Base-by-base conservation (phyloP, 1,140 invertebrate species). In the Octopus sinensis region DNA sequence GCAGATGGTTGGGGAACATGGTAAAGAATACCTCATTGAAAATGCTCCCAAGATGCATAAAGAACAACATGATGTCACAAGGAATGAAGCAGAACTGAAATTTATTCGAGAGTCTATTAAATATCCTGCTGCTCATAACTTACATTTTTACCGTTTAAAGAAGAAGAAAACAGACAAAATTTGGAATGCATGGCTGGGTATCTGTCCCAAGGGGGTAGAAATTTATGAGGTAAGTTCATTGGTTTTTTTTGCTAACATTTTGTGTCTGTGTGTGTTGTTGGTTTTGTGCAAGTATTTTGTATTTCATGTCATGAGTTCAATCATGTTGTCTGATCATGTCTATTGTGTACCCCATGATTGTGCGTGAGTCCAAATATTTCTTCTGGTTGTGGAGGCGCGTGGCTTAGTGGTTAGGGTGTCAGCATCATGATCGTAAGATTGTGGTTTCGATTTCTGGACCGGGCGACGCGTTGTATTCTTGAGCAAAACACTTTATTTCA, bases 91-190 rank as follows among this genome's bases (percentile, higher is more conserved):
- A 43, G 94, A 97, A 88, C 91, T 94, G 51, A 93, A 95, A 84
- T 98, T 96, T 90, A 96, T 98, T 86, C 93, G 95, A 84, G 96
- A 98, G 92, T 95, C 96, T 73, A 96, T 96, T 86, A 92, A 94
- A 79, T 91, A 95, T 78, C 95, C 96, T 83, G 94, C 96, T 86
- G 95, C 96, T 85, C 96, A 96, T 86, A 98, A 97, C 91, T 94
- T 97, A 68, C 97, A 98, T 91, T 93, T 97, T 78, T 98, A 97
- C 90, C 93, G 95, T 73, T 93, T 98, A 86, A 84, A 86, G 51
- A 93, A 95, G 85, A 94, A 94, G 83, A 98, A 98, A 92, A 94
- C 94, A 82, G 91, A 91, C 80, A 91, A 91, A 82, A 82, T 84
- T 12, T 87, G 87, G 82, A 90, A 89, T 80, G 88, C 87, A 13